Base-by-base conservation (phyloP, 2,113 vertebrate genomes). In the Murina feae region DNA sequence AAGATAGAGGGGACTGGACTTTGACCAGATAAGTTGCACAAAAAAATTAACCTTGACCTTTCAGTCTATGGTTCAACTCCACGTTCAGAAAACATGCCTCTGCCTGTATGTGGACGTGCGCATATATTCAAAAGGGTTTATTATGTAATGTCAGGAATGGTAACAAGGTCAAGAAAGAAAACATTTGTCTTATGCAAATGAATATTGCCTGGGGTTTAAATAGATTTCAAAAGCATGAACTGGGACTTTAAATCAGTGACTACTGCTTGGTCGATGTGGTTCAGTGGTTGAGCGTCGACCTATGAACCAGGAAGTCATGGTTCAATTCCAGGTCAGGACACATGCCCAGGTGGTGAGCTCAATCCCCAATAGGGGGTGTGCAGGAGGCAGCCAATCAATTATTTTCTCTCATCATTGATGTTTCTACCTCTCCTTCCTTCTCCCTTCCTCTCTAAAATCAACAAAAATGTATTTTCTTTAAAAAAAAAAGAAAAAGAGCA, bases 31-130 rank as follows among this genome's bases (percentile, higher is more conserved):
- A 65, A 65, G 6, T 65, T 2, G 63, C 13, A 65, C 30, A 14
- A n/a, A n/a, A n/a, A 17, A 17, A 32, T 14, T 32, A 65, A 17
- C 6, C 58, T 86, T 2, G 55, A 10, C 12, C 72, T 42, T 75
- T 37, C 35, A 37, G 37, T 18, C 9, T 21, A 16, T 39, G 84
- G 82, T 49, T 25, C 75, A 94, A 47, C 4, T 94, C 16, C 25
- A 10, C 8, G 14, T 63, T 69, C 69, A 25, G 65, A 35, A 90
- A 58, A 30, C 16, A 14, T 9, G 11, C 23, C 21, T 21, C 47
- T 83, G 25, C 25, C 25, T 55, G 3, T 12, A 9, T 6, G 1
- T 8, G 17, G 37, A 1, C 28, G 0, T 5, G 30, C 23, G 1
- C 58, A 60, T 5, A 21, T 60, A 71, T 8, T 68, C 20, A 84